phyloP scores from a whole-genome alignment of 2,797 vertebrate species.

The Acipenser ruthenus region DNA sequence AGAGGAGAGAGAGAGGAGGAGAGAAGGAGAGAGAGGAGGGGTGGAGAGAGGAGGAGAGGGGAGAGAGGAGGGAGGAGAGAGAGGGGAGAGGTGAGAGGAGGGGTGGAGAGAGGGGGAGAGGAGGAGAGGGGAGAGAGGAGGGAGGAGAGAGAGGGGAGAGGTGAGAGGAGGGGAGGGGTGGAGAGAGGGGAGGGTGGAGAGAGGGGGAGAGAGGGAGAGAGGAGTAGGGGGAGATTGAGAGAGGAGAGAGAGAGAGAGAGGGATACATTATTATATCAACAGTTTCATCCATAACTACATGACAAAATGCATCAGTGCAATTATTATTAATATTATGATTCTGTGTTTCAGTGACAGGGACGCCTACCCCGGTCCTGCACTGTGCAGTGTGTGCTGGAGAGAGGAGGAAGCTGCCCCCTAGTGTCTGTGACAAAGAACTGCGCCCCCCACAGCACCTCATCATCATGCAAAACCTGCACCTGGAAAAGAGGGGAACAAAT shows the following conservation, averaged over 20 bases:
- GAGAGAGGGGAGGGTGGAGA: background rate
- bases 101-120: background rate
- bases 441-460: slow-evolving; percentile 54
- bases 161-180: background rate
- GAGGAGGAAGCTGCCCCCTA: slow-evolving; percentile 53
- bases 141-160: background rate
- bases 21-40: background rate
- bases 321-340: background rate
- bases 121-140: background rate
- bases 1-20: slow-evolving; percentile 22
- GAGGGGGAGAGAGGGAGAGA: too few species aligned
- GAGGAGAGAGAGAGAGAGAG: background rate
- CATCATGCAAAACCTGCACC: slow-evolving; percentile 60
- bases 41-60: too few species aligned
- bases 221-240: background rate
- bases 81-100: background rate
- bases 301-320: too few species aligned
- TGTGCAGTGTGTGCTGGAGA: slow-evolving; percentile 55
- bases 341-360: slow-evolving; percentile 48
- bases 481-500: slow-evolving; percentile 59
- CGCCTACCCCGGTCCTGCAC: slow-evolving; percentile 57
- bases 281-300: slow-evolving; percentile 22
- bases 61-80: background rate
- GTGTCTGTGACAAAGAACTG: slow-evolving; percentile 55
- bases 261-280: background rate